Conservation (phyloP, 2,113 vertebrate species). For the Lanius ludovicianus region DNA sequence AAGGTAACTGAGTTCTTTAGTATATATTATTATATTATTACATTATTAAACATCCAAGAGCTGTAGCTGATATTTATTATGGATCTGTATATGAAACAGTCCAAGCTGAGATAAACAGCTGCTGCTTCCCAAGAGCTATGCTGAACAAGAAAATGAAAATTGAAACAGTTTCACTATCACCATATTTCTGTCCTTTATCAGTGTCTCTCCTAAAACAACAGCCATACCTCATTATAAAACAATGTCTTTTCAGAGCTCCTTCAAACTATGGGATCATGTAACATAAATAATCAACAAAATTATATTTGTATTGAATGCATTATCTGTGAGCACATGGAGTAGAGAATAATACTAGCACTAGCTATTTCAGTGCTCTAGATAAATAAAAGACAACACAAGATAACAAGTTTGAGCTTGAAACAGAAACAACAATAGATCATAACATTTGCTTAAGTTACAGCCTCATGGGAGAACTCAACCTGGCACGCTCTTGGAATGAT, state of each 20-base stretch:
- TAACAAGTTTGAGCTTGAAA: conserved; percentile 59
- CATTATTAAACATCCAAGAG: background rate
- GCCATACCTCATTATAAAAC: background rate
- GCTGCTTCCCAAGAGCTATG: background rate
- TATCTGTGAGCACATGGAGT: background rate
- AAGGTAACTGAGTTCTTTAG: background rate
- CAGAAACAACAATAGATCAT: conserved; percentile 46
- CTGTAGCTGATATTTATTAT: background rate
- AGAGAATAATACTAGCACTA: background rate
- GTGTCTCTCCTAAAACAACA: conserved; percentile 1
- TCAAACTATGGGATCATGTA: background rate
- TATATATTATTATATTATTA: background rate
- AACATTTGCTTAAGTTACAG: conserved; percentile 45
- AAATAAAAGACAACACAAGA: conserved; percentile 51
- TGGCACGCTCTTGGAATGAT: background rate
- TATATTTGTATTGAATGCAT: background rate
- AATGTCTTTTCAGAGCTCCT: background rate
- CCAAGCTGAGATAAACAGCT: background rate
- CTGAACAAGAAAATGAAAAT: background rate
- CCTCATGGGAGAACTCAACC: background rate
- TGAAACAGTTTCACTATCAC: background rate
- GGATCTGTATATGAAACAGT: background rate
- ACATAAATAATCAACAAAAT: background rate
- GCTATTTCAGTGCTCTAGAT: conserved; percentile 26
- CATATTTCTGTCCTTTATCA: background rate